Evolutionary conservation across 2,113 vertebrate genomes (phyloP).

Genomic region (Ictalurus furcatus): DNA sequence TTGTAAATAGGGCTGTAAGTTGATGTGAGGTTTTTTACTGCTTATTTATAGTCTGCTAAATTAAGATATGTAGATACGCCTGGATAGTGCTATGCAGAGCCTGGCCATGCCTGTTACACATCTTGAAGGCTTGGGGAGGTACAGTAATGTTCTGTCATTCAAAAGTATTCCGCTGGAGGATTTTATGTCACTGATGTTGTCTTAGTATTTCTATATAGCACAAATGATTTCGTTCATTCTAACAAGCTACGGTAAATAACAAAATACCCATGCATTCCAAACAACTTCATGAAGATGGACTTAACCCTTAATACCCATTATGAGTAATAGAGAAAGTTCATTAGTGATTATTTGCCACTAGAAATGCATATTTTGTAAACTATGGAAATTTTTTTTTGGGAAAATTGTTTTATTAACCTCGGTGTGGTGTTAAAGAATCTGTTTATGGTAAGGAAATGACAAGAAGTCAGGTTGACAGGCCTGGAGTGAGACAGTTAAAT

Average conservation of each 20-base stretch:
- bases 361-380: conserved; percentile 69
- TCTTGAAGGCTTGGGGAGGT: conserved; percentile 33
- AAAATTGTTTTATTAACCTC: conserved; percentile 82
- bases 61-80: conserved; percentile 46
- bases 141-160: conserved; percentile 33
- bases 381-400: conserved; percentile 61
- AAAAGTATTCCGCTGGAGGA: conserved; percentile 19
- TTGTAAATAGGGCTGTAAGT: conserved; percentile 15
- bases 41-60: conserved; percentile 44
- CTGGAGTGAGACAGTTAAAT: conserved; percentile 88
- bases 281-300: neutral
- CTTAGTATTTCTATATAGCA: neutral
- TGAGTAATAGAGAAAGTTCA: neutral
- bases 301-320: neutral
- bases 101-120: conserved; percentile 34
- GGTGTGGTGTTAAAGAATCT: conserved; percentile 83
- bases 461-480: conserved; percentile 88
- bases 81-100: conserved; percentile 36
- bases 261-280: neutral
- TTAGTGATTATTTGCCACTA: conserved; percentile 66
- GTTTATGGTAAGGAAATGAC: conserved; percentile 88
- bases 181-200: conserved; percentile 2
- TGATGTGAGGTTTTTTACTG: neutral
- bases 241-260: neutral
- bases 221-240: neutral